phyloP scores from a whole-genome alignment of 2,113 vertebrate species.

The Oplegnathus fasciatus region DNA sequence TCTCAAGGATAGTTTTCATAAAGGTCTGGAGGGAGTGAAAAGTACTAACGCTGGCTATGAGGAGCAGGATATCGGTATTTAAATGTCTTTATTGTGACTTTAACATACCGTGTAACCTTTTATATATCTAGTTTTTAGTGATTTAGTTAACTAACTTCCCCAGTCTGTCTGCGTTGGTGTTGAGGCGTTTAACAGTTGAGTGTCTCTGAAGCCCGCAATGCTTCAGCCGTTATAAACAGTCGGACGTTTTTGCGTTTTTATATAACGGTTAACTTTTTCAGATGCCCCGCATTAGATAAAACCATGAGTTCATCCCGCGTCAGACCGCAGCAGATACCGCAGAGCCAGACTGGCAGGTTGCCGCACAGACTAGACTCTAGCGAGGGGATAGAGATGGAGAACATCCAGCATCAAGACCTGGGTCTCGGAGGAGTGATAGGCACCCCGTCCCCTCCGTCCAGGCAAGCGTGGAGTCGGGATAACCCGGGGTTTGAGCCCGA shows the following conservation, averaged over 20 bases:
- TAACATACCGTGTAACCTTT: not conserved
- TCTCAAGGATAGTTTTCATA: constrained; percentile 16
- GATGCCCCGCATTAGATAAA: not conserved
- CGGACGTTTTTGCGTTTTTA: not conserved
- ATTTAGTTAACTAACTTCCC: not conserved
- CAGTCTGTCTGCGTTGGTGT: not conserved
- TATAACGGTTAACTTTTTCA: not conserved
- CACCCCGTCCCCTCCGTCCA: constrained; percentile 88
- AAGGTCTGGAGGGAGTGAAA: constrained; percentile 19
- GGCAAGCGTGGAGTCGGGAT: constrained; percentile 96
- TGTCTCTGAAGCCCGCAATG: not conserved
- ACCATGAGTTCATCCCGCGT: constrained; percentile 85
- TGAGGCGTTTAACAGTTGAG: not conserved
- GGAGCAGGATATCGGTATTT: not conserved
- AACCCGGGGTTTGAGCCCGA: constrained; percentile 95
- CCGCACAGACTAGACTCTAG: constrained; percentile 67
- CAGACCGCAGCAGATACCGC: constrained; percentile 77
- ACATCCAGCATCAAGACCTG: constrained; percentile 81
- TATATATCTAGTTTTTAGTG: not conserved
- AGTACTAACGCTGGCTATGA: not conserved
- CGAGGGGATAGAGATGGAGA: constrained; percentile 87
- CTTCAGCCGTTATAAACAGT: not conserved
- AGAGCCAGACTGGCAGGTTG: constrained; percentile 66
- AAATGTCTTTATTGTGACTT: not conserved
- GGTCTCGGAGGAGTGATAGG: constrained; percentile 82